Conservation (phyloP, 2,113 vertebrate genomes). For the Notothenia coriiceps region DNA sequence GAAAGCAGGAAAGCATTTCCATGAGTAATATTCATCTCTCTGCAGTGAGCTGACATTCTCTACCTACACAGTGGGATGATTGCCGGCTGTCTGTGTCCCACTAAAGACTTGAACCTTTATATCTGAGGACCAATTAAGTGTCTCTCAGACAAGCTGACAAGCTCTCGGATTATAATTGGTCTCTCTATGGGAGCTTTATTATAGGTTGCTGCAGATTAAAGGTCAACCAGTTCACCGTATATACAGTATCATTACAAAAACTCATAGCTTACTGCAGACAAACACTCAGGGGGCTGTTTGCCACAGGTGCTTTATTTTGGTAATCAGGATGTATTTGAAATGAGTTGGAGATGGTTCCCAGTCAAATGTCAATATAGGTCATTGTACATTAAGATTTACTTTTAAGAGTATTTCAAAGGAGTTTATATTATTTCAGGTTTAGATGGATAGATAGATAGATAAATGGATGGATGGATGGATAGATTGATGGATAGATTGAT, state of each 20-base stretch:
- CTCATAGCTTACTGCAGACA: neutral
- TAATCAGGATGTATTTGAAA: neutral
- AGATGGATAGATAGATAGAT: no score
- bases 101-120: slow-evolving; percentile 19
- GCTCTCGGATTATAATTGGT: slow-evolving; percentile 26
- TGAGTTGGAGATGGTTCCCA: slow-evolving; percentile 6
- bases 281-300: neutral
- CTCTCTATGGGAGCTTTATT: slow-evolving; percentile 34
- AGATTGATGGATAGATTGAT: no score
- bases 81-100: slow-evolving; percentile 6
- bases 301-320: neutral
- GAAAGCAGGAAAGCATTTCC: no score
- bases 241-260: neutral
- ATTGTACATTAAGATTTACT: no score
- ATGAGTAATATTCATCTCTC: neutral
- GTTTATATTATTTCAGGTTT: no score
- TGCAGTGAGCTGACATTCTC: slow-evolving; percentile 54
- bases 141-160: slow-evolving; percentile 27
- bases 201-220: slow-evolving; percentile 39
- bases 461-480: no score
- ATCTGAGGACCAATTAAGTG: slow-evolving; percentile 25
- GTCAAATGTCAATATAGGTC: neutral
- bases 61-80: slow-evolving; percentile 3
- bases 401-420: no score
- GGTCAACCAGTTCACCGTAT: slow-evolving; percentile 19